Evolutionary conservation across 2,113 vertebrate species (phyloP).

Genomic region (Orientallactaga bullata): DNA sequence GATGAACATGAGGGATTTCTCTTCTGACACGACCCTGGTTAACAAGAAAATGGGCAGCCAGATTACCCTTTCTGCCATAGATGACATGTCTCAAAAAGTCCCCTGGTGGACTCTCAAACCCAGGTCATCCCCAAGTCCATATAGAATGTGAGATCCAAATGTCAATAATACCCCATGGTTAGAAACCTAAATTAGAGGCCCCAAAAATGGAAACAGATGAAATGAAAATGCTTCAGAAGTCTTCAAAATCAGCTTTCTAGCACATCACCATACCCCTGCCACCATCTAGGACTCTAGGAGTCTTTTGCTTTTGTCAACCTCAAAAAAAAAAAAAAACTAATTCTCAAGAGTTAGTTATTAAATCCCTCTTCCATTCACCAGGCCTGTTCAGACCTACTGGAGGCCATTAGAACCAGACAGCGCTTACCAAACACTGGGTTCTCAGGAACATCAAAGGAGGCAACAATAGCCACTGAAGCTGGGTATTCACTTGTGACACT

Average conservation of each 20-base stretch:
- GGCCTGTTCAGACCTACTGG: neutral
- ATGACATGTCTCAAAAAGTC: neutral
- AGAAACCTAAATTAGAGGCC: neutral
- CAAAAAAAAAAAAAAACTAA: neutral
- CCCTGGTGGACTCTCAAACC: neutral
- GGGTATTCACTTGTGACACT: too few relatives aligned
- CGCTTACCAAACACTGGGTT: neutral
- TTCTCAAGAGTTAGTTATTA: neutral
- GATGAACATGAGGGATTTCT: slow-evolving; percentile 90
- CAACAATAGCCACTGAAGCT: neutral
- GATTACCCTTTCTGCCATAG: slow-evolving; percentile 10
- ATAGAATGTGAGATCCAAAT: neutral
- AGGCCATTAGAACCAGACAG: neutral
- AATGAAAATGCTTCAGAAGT: neutral
- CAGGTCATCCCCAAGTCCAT: neutral
- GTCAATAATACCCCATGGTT: neutral
- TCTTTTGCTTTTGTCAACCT: neutral
- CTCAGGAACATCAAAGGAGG: neutral
- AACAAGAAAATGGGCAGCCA: neutral
- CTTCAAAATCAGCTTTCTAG: neutral
- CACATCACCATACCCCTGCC: neutral
- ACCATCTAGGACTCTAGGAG: neutral
- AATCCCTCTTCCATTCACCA: neutral
- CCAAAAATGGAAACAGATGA: neutral
- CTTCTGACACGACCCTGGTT: slow-evolving; percentile 90